Evolutionary conservation across 2,797 vertebrate species (phyloP).

Genomic region (Enteromius treurensis): DNA sequence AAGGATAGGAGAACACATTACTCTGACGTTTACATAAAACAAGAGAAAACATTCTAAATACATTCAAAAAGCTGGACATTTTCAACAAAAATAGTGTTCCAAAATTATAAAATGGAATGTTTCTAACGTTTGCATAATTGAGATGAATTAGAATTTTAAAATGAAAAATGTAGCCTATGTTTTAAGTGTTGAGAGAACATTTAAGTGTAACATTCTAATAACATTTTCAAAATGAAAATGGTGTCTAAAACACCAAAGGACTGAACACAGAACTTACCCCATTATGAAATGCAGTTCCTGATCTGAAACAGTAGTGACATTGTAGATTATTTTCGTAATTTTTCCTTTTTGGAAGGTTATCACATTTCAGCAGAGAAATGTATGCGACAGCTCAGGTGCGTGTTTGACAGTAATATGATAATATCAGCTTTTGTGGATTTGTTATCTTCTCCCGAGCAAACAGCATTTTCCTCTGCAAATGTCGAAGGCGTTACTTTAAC

Average conservation of each 20-base stretch:
- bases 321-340: neutral
- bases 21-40: too few species aligned
- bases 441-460: slow-evolving; percentile 28
- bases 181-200: too few species aligned
- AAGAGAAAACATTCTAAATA: neutral
- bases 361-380: slow-evolving; percentile 17
- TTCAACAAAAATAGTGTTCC: neutral
- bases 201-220: too few species aligned
- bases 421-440: slow-evolving; percentile 37
- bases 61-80: too few species aligned
- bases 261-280: neutral
- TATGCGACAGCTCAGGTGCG: neutral
- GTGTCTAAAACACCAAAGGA: neutral
- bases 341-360: slow-evolving; percentile 12
- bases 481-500: slow-evolving; percentile 34
- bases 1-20: too few species aligned
- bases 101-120: too few species aligned
- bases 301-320: neutral
- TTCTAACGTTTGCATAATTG: too few species aligned
- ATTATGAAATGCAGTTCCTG: slow-evolving; percentile 4
- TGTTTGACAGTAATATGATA: slow-evolving; percentile 29
- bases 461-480: slow-evolving; percentile 32
- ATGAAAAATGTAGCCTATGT: too few species aligned
- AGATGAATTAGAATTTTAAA: too few species aligned
- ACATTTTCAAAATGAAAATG: too few species aligned